Evolutionary conservation across 2,797 vertebrate genomes (phyloP).

Genomic region (Tauraco hartlaubi): DNA sequence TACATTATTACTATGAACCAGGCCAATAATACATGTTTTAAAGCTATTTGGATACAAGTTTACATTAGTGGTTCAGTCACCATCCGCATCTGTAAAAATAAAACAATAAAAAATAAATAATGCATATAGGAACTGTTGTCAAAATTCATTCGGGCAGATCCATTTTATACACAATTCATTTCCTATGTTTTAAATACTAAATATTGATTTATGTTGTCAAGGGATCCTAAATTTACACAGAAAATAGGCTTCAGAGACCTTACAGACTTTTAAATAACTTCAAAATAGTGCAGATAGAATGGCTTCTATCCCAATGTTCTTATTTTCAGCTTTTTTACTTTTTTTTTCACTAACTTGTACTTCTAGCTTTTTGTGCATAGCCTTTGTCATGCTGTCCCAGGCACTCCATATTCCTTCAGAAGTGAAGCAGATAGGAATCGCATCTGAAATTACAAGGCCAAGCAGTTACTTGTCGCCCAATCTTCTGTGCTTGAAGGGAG

Average conservation of each 20-base stretch:
- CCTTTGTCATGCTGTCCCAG: not conserved
- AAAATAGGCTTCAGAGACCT: constrained; percentile 10
- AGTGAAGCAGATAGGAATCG: not conserved
- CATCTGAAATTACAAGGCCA: not conserved
- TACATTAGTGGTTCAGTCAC: not conserved
- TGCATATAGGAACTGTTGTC: not conserved
- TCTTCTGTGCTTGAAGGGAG: not conserved
- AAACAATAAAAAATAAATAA: constrained; percentile 47
- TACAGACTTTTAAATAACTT: not conserved
- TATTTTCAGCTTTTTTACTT: not conserved
- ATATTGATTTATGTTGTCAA: constrained; percentile 29
- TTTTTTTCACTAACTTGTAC: not conserved
- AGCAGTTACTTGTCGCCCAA: not conserved
- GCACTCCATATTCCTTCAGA: not conserved
- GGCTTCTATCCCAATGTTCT: not conserved
- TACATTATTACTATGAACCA: not conserved
- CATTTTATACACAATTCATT: constrained; percentile 40
- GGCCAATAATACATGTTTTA: not conserved
- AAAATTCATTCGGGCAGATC: not conserved
- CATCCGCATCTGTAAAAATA: constrained; percentile 25
- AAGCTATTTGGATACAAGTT: constrained; percentile 19
- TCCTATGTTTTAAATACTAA: constrained; percentile 29
- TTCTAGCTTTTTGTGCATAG: not conserved
- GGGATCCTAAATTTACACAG: not conserved
- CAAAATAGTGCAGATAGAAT: not conserved